These are phyloP conservation scores for Agriopis aurantiaria DNA, from an alignment of 2,888 invertebrate genomes.

Conservation along the genomic window DNA sequence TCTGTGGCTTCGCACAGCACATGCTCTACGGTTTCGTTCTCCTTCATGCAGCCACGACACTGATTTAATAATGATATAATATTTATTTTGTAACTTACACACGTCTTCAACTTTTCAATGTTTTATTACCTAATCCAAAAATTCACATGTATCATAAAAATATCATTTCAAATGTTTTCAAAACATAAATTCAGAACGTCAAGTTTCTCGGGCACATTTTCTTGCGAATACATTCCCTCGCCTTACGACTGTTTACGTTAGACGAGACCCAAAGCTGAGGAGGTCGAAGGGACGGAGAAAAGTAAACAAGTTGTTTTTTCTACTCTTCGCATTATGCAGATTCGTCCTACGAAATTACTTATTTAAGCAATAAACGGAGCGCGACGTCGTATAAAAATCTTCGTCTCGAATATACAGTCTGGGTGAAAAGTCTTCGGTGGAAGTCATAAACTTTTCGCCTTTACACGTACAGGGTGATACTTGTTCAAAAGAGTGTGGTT, in stretches of 20 bases:
- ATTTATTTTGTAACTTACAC: background rate
- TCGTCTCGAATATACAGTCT: conserved; percentile 62
- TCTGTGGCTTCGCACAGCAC: too few relatives aligned
- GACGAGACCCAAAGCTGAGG: conserved; percentile 41
- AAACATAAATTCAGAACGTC: conserved; percentile 8
- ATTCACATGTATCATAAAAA: background rate
- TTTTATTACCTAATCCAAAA: background rate
- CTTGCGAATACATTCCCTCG: conserved; percentile 20
- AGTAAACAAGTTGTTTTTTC: conserved; percentile 76
- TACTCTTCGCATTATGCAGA: conserved; percentile 78
- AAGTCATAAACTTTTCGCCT: conserved; percentile 43
- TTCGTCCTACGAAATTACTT: conserved; percentile 79
- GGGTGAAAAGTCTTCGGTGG: conserved; percentile 43
- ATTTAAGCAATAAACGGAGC: conserved; percentile 81
- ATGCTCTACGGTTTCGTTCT: too few relatives aligned
- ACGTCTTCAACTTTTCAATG: background rate
- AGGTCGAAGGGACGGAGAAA: conserved; percentile 46
- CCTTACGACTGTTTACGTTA: conserved; percentile 62
- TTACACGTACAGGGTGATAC: conserved; percentile 12
- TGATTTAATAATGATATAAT: too few relatives aligned
- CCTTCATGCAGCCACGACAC: too few relatives aligned
- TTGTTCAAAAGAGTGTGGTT: conserved; percentile 46
- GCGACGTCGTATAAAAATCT: conserved; percentile 77
- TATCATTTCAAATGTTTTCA: background rate
- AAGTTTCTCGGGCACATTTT: conserved; percentile 20